Base-by-base conservation (phyloP, 2,113 vertebrate genomes). In the Perca schrenkii region DNA sequence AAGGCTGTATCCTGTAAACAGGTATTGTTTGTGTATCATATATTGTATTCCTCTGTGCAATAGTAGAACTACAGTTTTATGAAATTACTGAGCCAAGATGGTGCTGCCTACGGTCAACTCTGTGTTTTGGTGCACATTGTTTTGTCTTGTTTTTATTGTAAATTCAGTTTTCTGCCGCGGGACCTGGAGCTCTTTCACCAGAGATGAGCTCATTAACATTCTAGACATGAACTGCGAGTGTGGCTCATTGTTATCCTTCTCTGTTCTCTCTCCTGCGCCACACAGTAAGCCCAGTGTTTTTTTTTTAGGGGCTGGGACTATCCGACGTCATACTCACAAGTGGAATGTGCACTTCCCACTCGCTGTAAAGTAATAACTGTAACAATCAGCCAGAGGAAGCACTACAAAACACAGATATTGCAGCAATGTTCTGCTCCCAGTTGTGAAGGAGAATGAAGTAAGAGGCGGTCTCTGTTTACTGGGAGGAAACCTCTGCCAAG, bases 291-390 rank as follows among this genome's bases (percentile, higher is more conserved):
- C 76, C 53, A 11, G 8, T 43, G 40, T 10, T 10, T 6, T 22
- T 36, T 21, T 57, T 66, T 8, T 0, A 21, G 53, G 28, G 67
- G 80, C 52, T 19, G 70, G 79, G 49, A 81, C 79, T 15, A 0
- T 25, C n/a, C 57, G n/a, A 58, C 68, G 73, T 72, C 58, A 65
- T 14, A 13, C 52, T 61, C 43, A 12, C 71, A 70, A 10, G 40
- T 60, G 68, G 71, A 50, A 60, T 56, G 34, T 77, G n/a, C 16
- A 78, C 86, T 76, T 88, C 90, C 86, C 80, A n/a, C 77, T 72
- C 1, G 3, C 11, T 54, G 56, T 63, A 28, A 47, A 81, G 54
- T 36, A 31, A 49, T 2, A 36, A 40, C 40, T 17, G 69, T 14
- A 54, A 36, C 3, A 58, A 28, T 43, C 68, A 22, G 60, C 28